A percentile compares a stretch with the other conserved stretches of the same genome.
These are phyloP conservation scores for Crenichthys baileyi DNA, from an alignment of 2,797 vertebrate genomes.

Conservation along the genomic window DNA sequence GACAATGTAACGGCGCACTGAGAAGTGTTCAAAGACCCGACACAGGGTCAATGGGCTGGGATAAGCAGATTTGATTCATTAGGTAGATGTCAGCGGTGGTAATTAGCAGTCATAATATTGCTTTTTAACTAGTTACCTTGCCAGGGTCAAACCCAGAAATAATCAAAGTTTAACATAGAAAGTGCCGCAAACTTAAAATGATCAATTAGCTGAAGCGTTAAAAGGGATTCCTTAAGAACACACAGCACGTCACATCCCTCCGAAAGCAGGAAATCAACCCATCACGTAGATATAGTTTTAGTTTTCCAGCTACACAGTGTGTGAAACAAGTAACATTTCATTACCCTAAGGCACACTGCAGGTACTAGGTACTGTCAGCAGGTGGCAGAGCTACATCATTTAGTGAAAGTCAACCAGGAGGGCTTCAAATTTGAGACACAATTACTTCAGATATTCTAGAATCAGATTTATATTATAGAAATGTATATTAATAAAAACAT, in stretches of 20 bases:
- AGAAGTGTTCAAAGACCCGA: constrained; percentile 8
- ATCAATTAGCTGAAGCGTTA: neutral
- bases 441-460: neutral
- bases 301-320: too few relatives aligned
- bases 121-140: neutral
- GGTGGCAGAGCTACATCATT: neutral
- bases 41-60: neutral
- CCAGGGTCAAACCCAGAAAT: neutral
- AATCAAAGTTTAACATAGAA: neutral
- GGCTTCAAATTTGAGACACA: neutral
- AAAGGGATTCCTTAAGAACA: neutral
- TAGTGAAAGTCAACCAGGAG: neutral
- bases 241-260: neutral
- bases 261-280: neutral
- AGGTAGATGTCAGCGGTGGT: constrained; percentile 7
- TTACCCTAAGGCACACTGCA: neutral
- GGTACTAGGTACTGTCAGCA: neutral
- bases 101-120: neutral
- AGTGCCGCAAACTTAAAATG: neutral
- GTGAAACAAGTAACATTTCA: neutral
- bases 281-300: neutral
- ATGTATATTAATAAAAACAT: neutral
- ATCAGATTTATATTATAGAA: neutral
- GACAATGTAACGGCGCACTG: constrained; percentile 6
- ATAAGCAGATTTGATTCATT: constrained; percentile 10